Evolutionary conservation across 2,113 vertebrate genomes (phyloP).

Genomic region (Aspiorhynchus laticeps): DNA sequence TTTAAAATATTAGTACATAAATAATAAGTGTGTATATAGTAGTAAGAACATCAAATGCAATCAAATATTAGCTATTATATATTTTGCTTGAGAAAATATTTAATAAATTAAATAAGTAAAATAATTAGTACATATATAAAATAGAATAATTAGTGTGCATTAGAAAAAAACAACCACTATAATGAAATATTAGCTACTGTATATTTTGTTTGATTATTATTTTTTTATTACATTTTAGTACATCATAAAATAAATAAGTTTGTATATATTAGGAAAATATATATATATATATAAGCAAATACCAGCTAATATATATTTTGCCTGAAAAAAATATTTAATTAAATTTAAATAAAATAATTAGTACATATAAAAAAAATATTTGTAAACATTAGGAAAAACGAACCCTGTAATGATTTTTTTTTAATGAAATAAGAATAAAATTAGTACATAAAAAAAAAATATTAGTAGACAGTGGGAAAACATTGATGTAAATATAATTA

Average conservation of each 20-base stretch:
- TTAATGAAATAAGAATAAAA: not conserved
- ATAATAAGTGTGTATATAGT: not conserved
- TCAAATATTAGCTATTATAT: not conserved
- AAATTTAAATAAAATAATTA: not conserved
- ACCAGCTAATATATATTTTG: too few relatives aligned
- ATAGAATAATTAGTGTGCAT: not conserved
- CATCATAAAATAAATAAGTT: too few relatives aligned
- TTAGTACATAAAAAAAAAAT: not conserved
- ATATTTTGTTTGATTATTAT: too few relatives aligned
- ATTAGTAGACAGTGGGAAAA: not conserved
- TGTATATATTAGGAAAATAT: too few relatives aligned
- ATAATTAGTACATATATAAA: not conserved
- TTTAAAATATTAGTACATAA: not conserved
- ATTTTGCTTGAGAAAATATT: not conserved
- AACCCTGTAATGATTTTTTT: too few relatives aligned
- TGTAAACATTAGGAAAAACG: not conserved
- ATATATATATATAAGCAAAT: too few relatives aligned
- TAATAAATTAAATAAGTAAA: not conserved
- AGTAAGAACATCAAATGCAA: not conserved
- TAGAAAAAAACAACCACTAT: too few relatives aligned
- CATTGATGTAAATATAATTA: not conserved
- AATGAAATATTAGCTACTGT: too few relatives aligned
- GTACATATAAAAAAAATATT: not conserved
- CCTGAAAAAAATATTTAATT: not conserved
- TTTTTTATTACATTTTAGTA: too few relatives aligned